Evolutionary conservation across 2,888 invertebrate genomes (phyloP), one percentile per base, ranked within the genome.

Genomic region (Amorpha juglandis): DNA sequence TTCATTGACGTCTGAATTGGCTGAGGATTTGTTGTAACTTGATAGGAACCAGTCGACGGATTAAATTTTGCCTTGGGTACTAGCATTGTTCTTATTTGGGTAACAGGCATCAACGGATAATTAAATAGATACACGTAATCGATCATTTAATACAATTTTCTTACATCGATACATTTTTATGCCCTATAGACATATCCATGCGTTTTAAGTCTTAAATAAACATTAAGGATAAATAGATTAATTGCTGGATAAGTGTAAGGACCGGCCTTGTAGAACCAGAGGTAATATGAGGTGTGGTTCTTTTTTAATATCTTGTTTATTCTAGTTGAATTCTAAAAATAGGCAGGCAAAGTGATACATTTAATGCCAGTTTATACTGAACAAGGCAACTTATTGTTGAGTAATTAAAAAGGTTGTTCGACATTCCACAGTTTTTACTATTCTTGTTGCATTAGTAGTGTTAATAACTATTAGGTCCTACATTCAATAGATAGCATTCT

Each of bases 221-320:
- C 67, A 72, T 64, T 70, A 48, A 72, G 63, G 72, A 69, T 71
- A 70, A 73, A 75, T 76, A 78, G 74, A 78, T 78, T 79, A 74
- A 73, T 68, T 70, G 71, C 67, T 66, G 71, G 74, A 75, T 73
- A 69, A 74, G 71, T 72, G 76, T 64, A 76, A 78, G 50, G 75
- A 73, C 75, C 81, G 81, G 66, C 83, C 82, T 83, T 82, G 79
- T 69, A 53, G 67, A 63, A 65, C 69, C 50, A 63, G 68, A 33
- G 64, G 67, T 68, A 70, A 67, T 69, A 72, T 66, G 63, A 68
- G 65, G 19, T 12, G 55, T 55, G 55, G 55, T 38, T 19, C 21
- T 71, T 74, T 67, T 69, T 71, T 68, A 70, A 55, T 63, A 67
- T 63, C 42, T 68, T 70, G 74, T 73, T 71, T 71, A 71, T 76